These are phyloP conservation scores for Sebastes iracundus DNA, from an alignment of 2,797 vertebrate genomes.

Conservation along the genomic window DNA sequence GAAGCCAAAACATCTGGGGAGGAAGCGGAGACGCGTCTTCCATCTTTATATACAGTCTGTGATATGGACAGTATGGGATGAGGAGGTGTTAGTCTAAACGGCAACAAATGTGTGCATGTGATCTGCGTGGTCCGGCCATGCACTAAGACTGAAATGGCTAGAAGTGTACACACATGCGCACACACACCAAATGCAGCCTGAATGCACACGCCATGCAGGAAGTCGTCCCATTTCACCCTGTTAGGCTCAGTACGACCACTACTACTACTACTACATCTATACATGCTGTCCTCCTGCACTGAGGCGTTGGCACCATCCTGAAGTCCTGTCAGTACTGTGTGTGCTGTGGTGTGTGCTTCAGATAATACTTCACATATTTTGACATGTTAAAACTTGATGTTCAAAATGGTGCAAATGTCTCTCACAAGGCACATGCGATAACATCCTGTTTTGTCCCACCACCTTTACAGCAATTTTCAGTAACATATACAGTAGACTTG, in stretches of 20 bases:
- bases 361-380: background rate
- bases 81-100: slow-evolving; percentile 41
- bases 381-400: background rate
- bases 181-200: slow-evolving; percentile 57
- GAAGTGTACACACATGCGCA: slow-evolving; percentile 44
- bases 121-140: slow-evolving; percentile 50
- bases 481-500: background rate
- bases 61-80: slow-evolving; percentile 31
- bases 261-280: background rate
- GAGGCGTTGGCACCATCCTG: slow-evolving; percentile 53
- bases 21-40: background rate
- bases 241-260: background rate
- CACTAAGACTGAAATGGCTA: slow-evolving; percentile 49
- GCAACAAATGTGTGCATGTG: background rate
- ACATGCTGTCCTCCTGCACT: slow-evolving; percentile 32
- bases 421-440: slow-evolving; percentile 37
- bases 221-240: slow-evolving; percentile 36
- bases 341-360: background rate
- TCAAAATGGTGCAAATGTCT: slow-evolving; percentile 56
- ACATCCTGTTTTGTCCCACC: background rate
- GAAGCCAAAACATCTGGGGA: background rate
- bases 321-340: background rate
- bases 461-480: background rate
- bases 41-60: background rate
- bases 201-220: slow-evolving; percentile 72